Evolutionary conservation across 2,113 vertebrate species (phyloP), one percentile per base, ranked within the genome.

Genomic region (Meleagris gallopavo): DNA sequence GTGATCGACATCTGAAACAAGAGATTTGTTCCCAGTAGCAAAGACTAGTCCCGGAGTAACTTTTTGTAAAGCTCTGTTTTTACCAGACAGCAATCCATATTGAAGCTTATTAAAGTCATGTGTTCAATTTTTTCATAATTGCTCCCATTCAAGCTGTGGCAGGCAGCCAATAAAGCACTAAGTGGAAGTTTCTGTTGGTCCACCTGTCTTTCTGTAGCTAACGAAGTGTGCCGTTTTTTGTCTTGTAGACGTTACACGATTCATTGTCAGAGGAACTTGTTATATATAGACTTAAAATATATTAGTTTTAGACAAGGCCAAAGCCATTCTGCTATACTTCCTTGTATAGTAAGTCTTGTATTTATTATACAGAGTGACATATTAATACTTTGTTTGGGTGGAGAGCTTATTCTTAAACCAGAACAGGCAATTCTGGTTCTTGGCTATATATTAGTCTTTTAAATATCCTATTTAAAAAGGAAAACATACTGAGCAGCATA

Each of bases 101-200:
- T 96, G 94, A 89, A 96, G 86, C 91, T 97, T 96, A 97, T 97
- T 97, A 93, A 97, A 97, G 97, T 96, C 92, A 95, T 83, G 91
- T 96, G 94, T 90, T 97, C 95, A 94, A 88, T 95, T 97, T 97
- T 97, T 97, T 97, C 91, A 94, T 97, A 97, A 97, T 96, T 97
- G 94, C 96, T 83, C 77, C 95, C 90, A 96, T 96, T 97, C 90
- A 94, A 94, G 55, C 57, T 54, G 2, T 97, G 97, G 97, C 97
- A 95, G 88, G 58, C 95, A 93, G 97, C 97, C 97, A 97, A 1
- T 48, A 94, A 88, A 96, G 95, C 96, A 95, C 95, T 97, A 97
- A 97, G 92, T 96, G 96, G 96, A 96, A 93, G 86, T 95, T 97
- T 96, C 93, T 97, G 95, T 97, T 71, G 71, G 93, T 97, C 96